Evolutionary conservation across 2,888 invertebrate genomes (phyloP).

Genomic region (Polymixis flavicincta): DNA sequence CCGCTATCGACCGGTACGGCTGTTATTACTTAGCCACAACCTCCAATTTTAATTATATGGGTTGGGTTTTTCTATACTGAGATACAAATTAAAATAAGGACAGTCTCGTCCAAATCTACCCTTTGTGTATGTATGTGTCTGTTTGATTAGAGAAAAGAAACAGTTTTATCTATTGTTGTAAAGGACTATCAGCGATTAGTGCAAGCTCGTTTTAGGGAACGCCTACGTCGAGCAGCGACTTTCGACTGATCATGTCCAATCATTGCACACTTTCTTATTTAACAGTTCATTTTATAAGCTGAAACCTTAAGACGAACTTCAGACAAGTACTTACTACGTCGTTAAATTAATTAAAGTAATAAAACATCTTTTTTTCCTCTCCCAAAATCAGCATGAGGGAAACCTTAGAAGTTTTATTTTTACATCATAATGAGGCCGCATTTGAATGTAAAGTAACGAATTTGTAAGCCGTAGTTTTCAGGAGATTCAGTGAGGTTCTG

Average conservation of each 20-base stretch:
- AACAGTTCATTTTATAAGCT: conserved; percentile 14
- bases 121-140: not conserved
- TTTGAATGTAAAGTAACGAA: conserved; percentile 70
- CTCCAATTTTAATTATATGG: no score
- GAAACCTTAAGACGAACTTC: conserved; percentile 42
- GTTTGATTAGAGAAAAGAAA: not conserved
- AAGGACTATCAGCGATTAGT: not conserved
- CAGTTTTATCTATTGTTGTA: not conserved
- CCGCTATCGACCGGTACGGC: no score
- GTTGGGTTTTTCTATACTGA: no score
- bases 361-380: conserved; percentile 50
- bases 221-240: not conserved
- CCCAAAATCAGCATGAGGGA: conserved; percentile 57
- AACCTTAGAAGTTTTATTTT: conserved; percentile 70
- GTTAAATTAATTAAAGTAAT: conserved; percentile 62
- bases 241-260: not conserved
- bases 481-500: conserved; percentile 61
- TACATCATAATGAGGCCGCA: conserved; percentile 72
- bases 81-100: no score
- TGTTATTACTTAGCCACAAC: no score
- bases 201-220: not conserved
- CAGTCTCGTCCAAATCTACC: not conserved
- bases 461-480: conserved; percentile 65
- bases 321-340: conserved; percentile 50
- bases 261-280: conserved; percentile 2